A percentile compares a stretch with the other conserved stretches of the same genome.
phyloP scores from a whole-genome alignment of 2,888 invertebrate species.

The Noctua fimbriata region DNA sequence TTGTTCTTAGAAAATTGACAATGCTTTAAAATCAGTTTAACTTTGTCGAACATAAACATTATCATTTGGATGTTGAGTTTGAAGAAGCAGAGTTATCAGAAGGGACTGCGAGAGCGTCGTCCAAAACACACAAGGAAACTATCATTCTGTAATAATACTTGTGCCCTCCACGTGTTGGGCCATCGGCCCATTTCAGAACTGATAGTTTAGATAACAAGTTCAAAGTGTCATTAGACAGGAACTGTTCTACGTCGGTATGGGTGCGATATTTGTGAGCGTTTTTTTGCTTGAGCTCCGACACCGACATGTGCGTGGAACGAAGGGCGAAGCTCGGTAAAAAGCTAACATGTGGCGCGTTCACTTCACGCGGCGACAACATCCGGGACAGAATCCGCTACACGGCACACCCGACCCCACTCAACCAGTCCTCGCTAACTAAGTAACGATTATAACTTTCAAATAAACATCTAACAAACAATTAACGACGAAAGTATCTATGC shows the following conservation, averaged over 20 bases:
- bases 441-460: constrained; percentile 58
- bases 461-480: constrained; percentile 42
- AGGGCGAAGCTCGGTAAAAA: constrained; percentile 75
- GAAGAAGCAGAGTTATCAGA: constrained; percentile 38
- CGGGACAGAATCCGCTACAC: constrained; percentile 72
- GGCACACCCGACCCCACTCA: constrained; percentile 51
- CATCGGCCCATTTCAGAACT: constrained; percentile 64
- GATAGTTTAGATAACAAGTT: constrained; percentile 68
- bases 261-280: constrained; percentile 70
- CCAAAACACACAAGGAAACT: constrained; percentile 35
- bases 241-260: constrained; percentile 53
- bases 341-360: constrained; percentile 76
- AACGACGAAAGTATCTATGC: constrained; percentile 20
- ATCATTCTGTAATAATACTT: constrained; percentile 54
- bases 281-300: constrained; percentile 68
- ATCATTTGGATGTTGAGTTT: constrained; percentile 23
- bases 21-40: constrained; percentile 14
- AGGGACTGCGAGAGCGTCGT: constrained; percentile 1
- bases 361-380: constrained; percentile 71
- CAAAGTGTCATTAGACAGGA: constrained; percentile 68
- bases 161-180: constrained; percentile 44
- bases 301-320: constrained; percentile 75
- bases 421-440: constrained; percentile 42
- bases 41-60: constrained; percentile 15
- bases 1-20: constrained; percentile 15